These are phyloP conservation scores for Myotis daubentonii DNA, from an alignment of 2,797 vertebrate species.

Conservation along the genomic window DNA sequence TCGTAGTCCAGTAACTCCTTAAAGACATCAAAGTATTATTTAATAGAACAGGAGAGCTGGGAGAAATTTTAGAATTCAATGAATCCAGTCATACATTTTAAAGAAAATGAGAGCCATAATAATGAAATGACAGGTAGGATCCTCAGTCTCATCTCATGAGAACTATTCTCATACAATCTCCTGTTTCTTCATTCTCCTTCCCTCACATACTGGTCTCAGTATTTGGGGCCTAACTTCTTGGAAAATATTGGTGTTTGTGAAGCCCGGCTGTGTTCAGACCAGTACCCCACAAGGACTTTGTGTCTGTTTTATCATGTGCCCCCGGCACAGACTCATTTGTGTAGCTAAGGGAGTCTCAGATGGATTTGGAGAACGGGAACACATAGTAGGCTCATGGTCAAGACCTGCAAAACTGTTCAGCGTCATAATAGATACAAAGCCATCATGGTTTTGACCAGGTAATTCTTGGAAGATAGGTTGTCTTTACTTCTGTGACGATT, in stretches of 20 bases:
- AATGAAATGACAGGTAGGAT: neutral
- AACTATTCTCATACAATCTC: neutral
- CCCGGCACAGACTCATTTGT: neutral
- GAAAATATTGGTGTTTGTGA: neutral
- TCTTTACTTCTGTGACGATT: neutral
- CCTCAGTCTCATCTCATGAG: neutral
- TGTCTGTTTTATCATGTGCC: neutral
- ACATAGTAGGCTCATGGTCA: neutral
- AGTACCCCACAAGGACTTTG: fast-evolving
- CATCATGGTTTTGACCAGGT: neutral
- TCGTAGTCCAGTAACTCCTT: neutral
- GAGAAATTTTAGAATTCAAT: neutral
- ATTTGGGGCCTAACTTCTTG: neutral
- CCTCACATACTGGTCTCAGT: neutral
- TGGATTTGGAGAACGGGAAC: neutral
- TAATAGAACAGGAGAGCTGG: neutral
- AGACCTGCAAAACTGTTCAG: neutral
- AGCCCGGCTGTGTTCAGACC: neutral
- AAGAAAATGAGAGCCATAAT: neutral
- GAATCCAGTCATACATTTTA: neutral
- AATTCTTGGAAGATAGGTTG: neutral
- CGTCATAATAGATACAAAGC: neutral
- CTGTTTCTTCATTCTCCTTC: neutral
- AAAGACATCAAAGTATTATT: neutral
- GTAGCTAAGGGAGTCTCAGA: neutral